Percentiles rank a stretch among this genome's conserved stretches.
Conservation (phyloP, 2,113 vertebrate genomes). For the Mus musculus region GRCm39 chrX:11300001-11300500, state of each 20-base stretch:
- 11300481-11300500: slow-evolving; percentile 42
- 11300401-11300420: slow-evolving; percentile 14
- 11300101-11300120: not conserved
- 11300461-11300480: slow-evolving; percentile 52
- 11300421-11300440: slow-evolving; percentile 43
- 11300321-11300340: not conserved
- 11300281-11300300: not conserved
- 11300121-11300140: not conserved
- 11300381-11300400: slow-evolving; percentile 14
- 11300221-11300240: not conserved
- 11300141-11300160: not conserved
- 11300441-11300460: slow-evolving; percentile 55
- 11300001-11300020: not conserved
- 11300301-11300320: slow-evolving; percentile 1
- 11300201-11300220: not conserved
- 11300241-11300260: not conserved
- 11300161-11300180: not conserved
- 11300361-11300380: slow-evolving; percentile 8
- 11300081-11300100: not conserved
- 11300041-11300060: not conserved
- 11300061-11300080: not conserved
- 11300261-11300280: not conserved
- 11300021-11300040: not conserved
- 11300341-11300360: not conserved
- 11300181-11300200: not conserved